These are phyloP conservation scores for Sebastes steindachneri DNA, from an alignment of 2,797 vertebrate genomes.

Conservation along the genomic window DNA sequence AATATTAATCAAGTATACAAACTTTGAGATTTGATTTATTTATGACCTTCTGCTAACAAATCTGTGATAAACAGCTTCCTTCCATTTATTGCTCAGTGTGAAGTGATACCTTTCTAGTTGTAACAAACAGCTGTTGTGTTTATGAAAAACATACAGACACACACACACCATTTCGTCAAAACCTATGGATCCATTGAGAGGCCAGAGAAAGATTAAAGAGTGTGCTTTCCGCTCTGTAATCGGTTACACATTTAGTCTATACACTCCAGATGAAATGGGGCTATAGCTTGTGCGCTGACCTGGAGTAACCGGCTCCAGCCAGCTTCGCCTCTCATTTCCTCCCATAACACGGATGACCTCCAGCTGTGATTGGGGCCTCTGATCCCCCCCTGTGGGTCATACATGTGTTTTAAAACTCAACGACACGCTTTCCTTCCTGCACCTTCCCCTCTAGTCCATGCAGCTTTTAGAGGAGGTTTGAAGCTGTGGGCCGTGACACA, in stretches of 20 bases:
- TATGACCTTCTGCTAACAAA: neutral
- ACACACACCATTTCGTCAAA: neutral
- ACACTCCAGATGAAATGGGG: conserved; percentile 49
- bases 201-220: conserved; percentile 38
- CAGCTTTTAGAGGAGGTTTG: conserved; percentile 37
- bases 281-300: conserved; percentile 60
- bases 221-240: conserved; percentile 28
- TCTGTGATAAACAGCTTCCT: neutral
- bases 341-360: conserved; percentile 59
- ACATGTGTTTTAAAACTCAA: conserved; percentile 59
- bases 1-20: conserved; percentile 5
- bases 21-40: conserved; percentile 16
- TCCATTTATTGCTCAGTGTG: neutral
- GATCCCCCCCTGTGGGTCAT: conserved; percentile 47
- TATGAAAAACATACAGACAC: neutral
- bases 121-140: conserved; percentile 13
- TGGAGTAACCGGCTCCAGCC: conserved; percentile 51
- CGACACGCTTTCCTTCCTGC: conserved; percentile 13
- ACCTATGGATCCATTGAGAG: conserved; percentile 14
- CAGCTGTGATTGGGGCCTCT: conserved; percentile 67
- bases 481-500: conserved; percentile 37
- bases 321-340: conserved; percentile 38
- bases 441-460: neutral
- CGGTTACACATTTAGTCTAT: conserved; percentile 40
- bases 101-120: neutral